These are phyloP conservation scores for Catalaphyllia jardinei DNA, from an alignment of 64 coral and sea anemone genomes.

Conservation along the genomic window DNA sequence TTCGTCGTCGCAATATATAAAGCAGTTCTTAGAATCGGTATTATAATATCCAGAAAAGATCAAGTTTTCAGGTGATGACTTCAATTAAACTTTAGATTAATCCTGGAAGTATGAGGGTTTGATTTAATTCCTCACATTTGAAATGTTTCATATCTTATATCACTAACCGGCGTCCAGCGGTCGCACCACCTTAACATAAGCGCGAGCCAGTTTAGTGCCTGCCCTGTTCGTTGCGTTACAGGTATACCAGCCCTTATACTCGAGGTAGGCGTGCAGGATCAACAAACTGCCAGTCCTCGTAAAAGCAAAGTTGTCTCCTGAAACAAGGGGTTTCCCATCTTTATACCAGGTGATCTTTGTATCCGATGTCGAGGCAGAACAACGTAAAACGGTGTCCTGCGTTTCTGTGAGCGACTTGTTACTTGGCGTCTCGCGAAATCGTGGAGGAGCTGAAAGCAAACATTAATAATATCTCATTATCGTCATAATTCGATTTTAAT, in stretches of 20 bases:
- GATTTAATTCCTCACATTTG: no score
- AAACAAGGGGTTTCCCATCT: conserved; percentile 42
- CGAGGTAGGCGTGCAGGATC: conserved; percentile 18
- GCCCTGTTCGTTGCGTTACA: conserved; percentile 68
- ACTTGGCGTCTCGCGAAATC: conserved; percentile 34
- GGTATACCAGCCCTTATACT: conserved; percentile 68
- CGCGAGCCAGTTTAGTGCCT: conserved; percentile 38
- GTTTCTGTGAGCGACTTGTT: conserved; percentile 66
- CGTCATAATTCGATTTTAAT: no score
- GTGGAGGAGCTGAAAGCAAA: conserved; percentile 54
- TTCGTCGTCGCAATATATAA: not conserved
- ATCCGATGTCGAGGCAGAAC: conserved; percentile 35
- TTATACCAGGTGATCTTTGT: conserved; percentile 69
- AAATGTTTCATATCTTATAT: not conserved
- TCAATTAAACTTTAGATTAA: no score
- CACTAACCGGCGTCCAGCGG: conserved; percentile 31
- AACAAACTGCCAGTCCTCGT: conserved; percentile 9
- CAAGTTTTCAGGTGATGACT: no score
- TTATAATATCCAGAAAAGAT: not conserved
- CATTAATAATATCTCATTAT: no score
- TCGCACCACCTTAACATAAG: conserved; percentile 49
- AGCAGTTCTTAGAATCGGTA: not conserved
- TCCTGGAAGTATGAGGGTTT: no score
- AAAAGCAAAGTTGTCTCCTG: not conserved
- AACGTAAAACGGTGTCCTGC: not conserved